Conservation (phyloP, 2,888 invertebrate genomes). For the Drosophila prolongata region DNA sequence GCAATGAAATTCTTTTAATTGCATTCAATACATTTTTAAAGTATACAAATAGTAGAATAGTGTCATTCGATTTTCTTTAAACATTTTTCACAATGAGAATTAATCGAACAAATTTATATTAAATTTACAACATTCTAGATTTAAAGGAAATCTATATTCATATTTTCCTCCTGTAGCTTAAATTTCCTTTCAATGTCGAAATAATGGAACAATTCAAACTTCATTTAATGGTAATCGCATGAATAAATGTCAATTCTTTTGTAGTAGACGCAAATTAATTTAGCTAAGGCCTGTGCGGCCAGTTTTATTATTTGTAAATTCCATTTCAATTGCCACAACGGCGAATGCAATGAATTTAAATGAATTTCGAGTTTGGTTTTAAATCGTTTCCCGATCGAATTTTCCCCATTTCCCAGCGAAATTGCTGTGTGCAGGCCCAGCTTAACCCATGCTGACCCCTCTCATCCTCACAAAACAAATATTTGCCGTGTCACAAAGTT, state of each 20-base stretch:
- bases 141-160: not conserved
- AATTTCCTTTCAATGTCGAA: not conserved
- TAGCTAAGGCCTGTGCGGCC: not conserved
- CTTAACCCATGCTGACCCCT: not conserved
- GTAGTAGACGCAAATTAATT: not conserved
- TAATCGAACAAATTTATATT: too few species aligned
- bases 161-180: not conserved
- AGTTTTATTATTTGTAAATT: slow-evolving; percentile 8
- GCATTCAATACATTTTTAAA: too few species aligned
- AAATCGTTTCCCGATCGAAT: slow-evolving; percentile 2
- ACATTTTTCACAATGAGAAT: too few species aligned
- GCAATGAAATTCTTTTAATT: too few species aligned
- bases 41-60: too few species aligned
- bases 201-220: slow-evolving; percentile 7
- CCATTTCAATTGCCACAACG: slow-evolving; percentile 2
- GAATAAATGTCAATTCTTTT: not conserved
- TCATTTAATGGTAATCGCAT: slow-evolving; percentile 4
- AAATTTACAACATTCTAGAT: too few species aligned
- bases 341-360: not conserved
- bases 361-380: not conserved
- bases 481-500: slow-evolving; percentile 22
- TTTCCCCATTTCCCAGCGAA: not conserved
- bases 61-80: too few species aligned
- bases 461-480: slow-evolving; percentile 2
- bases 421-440: not conserved